These are phyloP conservation scores for Acrocephalus kingi DNA, from an alignment of 2,113 vertebrate genomes.

Conservation along the genomic window DNA sequence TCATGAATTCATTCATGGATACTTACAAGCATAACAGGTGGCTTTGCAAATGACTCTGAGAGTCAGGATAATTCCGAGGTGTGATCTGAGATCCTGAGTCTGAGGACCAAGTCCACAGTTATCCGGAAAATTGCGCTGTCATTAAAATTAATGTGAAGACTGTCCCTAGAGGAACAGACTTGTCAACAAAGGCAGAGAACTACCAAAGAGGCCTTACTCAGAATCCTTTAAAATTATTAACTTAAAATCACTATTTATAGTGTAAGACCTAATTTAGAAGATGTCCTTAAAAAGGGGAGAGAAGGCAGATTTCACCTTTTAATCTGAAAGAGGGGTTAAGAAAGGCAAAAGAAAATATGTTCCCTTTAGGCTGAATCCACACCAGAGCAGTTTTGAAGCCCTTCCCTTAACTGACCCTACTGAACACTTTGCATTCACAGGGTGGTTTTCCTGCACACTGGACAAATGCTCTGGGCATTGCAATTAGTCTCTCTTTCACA, in stretches of 20 bases:
- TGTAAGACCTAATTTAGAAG: not conserved
- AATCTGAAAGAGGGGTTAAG: fast-evolving
- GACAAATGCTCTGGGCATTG: not conserved
- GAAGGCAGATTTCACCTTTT: not conserved
- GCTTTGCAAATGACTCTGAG: not conserved
- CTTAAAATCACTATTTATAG: too few relatives aligned
- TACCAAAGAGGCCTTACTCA: not conserved
- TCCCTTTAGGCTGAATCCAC: not conserved
- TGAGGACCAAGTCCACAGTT: not conserved
- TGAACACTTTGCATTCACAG: not conserved
- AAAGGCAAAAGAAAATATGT: not conserved
- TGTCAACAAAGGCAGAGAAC: not conserved
- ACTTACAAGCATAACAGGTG: not conserved
- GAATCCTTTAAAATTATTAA: not conserved
- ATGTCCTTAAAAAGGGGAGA: not conserved
- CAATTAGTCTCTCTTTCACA: not conserved
- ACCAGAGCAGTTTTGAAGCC: not conserved
- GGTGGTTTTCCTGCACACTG: not conserved
- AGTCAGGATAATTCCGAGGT: not conserved
- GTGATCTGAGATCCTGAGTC: not conserved
- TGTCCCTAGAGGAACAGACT: not conserved
- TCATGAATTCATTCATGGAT: not conserved
- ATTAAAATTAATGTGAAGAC: not conserved
- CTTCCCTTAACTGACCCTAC: not conserved
- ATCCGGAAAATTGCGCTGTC: not conserved